Evolutionary conservation across 2,113 vertebrate genomes (phyloP).

Genomic region (Falcunculus frontatus): DNA sequence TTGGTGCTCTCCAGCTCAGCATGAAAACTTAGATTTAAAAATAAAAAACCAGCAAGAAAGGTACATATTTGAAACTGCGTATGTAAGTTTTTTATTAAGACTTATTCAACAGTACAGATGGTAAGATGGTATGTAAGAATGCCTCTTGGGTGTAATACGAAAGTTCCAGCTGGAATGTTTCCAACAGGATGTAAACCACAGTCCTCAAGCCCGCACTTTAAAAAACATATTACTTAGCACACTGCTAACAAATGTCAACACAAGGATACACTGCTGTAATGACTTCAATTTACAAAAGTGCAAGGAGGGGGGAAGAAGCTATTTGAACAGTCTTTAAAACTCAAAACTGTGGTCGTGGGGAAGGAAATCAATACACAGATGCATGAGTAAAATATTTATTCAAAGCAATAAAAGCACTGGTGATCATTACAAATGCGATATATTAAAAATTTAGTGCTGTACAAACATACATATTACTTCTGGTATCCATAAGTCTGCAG

Average conservation of each 20-base stretch:
- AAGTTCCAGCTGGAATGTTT: conserved; percentile 58
- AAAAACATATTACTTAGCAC: conserved; percentile 68
- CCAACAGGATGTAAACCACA: conserved; percentile 67
- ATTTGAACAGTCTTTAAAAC: background rate
- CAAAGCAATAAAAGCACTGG: background rate
- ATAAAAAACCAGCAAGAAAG: background rate
- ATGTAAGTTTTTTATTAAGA: conserved; percentile 53
- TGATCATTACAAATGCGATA: conserved; percentile 19
- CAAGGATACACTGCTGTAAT: conserved; percentile 41
- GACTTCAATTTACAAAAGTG: conserved; percentile 1
- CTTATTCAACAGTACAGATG: conserved; percentile 53
- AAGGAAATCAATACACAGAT: background rate
- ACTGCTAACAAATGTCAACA: conserved; percentile 70
- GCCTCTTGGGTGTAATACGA: conserved; percentile 52
- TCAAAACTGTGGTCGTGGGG: background rate
- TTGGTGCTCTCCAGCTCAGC: background rate
- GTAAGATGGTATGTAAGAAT: conserved; percentile 40
- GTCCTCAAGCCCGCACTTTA: conserved; percentile 53
- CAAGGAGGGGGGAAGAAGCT: background rate
- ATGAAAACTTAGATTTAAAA: conserved; percentile 5
- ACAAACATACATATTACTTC: conserved; percentile 35
- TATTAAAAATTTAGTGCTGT: conserved; percentile 23
- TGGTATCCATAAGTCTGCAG: background rate
- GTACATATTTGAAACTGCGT: conserved; percentile 2
- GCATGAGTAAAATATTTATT: conserved; percentile 60